Conservation (phyloP, 92 coral and sea anemone genomes). For the Virgularia gustaviana region DNA sequence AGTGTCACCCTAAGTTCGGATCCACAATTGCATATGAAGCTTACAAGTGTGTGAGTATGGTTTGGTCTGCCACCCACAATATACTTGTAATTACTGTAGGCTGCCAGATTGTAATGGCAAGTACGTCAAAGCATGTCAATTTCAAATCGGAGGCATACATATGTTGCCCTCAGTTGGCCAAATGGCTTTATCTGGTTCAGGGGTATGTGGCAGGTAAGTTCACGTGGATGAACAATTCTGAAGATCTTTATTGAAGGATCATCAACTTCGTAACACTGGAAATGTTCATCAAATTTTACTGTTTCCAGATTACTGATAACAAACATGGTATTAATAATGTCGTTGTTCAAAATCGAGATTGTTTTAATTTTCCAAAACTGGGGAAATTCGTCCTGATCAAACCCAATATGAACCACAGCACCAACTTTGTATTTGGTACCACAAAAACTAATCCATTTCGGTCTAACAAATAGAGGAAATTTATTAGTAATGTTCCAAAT, state of each 20-base stretch:
- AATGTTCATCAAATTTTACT: slow-evolving; percentile 51
- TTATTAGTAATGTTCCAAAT: no score
- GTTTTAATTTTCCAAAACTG: slow-evolving; percentile 53
- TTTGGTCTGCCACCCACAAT: no score
- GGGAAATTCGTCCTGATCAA: slow-evolving; percentile 57
- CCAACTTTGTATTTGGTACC: slow-evolving; percentile 60
- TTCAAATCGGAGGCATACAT: slow-evolving; percentile 53
- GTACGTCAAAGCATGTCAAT: no score
- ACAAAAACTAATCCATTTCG: slow-evolving; percentile 40
- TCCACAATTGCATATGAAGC: no score
- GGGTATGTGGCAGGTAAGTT: slow-evolving; percentile 58
- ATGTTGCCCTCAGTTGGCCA: slow-evolving; percentile 40
- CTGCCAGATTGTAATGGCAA: no score
- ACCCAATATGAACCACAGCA: slow-evolving; percentile 47
- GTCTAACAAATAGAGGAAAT: slow-evolving; percentile 40
- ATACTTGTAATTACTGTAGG: no score
- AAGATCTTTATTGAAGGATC: slow-evolving; percentile 34
- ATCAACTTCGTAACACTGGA: slow-evolving; percentile 53
- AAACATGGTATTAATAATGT: slow-evolving; percentile 51
- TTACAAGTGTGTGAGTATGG: no score
- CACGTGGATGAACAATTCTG: slow-evolving; percentile 40
- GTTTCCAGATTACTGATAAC: slow-evolving; percentile 49
- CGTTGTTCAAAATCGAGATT: slow-evolving; percentile 43
- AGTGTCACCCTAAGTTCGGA: no score
- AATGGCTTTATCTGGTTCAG: slow-evolving; percentile 49